Conservation (phyloP, 2,113 vertebrate genomes). For the Chrysemys picta region DNA sequence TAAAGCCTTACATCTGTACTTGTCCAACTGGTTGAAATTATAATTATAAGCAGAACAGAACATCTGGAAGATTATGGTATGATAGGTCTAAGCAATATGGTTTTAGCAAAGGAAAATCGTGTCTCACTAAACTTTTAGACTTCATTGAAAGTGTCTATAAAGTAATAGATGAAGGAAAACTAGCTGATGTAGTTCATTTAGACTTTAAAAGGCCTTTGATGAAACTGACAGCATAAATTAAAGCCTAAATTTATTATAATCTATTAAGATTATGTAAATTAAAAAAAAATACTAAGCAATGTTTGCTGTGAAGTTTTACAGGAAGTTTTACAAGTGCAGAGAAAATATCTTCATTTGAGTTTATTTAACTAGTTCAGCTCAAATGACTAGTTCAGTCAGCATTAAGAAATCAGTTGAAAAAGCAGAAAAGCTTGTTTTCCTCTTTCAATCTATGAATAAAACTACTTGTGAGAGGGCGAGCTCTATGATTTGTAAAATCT, state of each 20-base stretch:
- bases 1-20: not conserved
- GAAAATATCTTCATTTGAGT: not conserved
- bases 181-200: not conserved
- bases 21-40: not conserved
- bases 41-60: not conserved
- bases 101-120: not conserved
- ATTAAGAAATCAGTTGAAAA: not conserved
- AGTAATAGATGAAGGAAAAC: not conserved
- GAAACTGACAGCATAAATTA: not conserved
- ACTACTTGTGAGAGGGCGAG: not conserved
- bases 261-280: too few relatives aligned
- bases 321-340: not conserved
- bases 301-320: too few relatives aligned
- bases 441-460: not conserved
- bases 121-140: not conserved
- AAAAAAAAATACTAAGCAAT: too few relatives aligned
- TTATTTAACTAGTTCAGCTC: not conserved
- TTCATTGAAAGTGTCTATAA: not conserved
- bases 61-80: not conserved
- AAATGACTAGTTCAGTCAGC: not conserved
- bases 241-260: too few relatives aligned
- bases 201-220: not conserved
- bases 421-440: not conserved
- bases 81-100: not conserved
- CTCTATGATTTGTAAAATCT: not conserved